phyloP scores from a whole-genome alignment of 2,113 vertebrate species.

The Gallinago jamesoni region DNA sequence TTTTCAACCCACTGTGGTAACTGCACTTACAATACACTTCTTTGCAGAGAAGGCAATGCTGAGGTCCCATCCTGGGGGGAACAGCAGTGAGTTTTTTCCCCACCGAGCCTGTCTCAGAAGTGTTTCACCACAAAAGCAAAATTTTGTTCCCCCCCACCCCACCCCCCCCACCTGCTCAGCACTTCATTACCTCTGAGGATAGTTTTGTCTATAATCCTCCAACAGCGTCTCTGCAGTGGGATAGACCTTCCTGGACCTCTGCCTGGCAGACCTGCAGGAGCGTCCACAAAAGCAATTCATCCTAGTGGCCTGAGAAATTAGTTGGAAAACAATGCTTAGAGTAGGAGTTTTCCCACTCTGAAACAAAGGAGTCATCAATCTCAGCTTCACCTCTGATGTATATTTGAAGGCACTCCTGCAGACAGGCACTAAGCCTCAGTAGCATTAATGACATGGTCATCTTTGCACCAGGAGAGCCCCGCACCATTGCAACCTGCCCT shows the following conservation, averaged over 20 bases:
- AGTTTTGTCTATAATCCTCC: not conserved
- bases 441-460: not conserved
- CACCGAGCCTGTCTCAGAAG: not conserved
- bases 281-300: not conserved
- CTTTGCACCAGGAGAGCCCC: not conserved
- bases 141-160: not conserved
- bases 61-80: not conserved
- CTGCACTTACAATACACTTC: not conserved
- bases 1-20: not conserved
- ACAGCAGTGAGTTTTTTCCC: not conserved
- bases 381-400: not conserved
- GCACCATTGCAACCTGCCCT: not conserved
- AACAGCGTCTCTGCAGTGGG: not conserved
- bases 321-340: not conserved
- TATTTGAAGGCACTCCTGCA: not conserved
- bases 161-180: not conserved
- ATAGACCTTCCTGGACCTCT: not conserved
- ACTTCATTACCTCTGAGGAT: not conserved
- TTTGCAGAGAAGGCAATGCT: not conserved
- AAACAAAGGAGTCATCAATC: not conserved
- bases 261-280: not conserved
- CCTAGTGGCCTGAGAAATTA: not conserved
- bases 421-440: not conserved
- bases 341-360: not conserved
- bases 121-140: not conserved